Conservation (phyloP, 2,888 invertebrate genomes). For the Pycnomerus fuliginosus region DNA sequence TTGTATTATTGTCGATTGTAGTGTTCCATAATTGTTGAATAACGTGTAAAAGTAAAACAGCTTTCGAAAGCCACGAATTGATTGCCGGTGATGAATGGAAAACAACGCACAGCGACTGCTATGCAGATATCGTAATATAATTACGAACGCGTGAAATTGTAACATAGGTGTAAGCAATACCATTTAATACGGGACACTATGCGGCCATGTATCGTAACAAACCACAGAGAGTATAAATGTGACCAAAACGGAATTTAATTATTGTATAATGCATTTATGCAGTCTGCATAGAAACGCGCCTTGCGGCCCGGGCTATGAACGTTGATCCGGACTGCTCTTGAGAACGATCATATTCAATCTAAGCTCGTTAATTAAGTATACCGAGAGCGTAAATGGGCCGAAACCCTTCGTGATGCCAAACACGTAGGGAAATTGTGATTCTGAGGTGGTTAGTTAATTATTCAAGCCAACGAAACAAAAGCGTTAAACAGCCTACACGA, state of each 20-base stretch:
- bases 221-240: conserved; percentile 51
- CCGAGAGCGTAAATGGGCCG: conserved; percentile 38
- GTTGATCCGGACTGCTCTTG: conserved; percentile 26
- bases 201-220: conserved; percentile 41
- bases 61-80: too few relatives aligned
- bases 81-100: conserved; percentile 12
- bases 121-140: conserved; percentile 45
- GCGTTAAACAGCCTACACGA: conserved; percentile 38
- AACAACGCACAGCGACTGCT: conserved; percentile 22
- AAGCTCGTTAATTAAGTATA: conserved; percentile 40
- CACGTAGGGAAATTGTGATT: conserved; percentile 53
- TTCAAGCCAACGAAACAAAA: conserved; percentile 46
- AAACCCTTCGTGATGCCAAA: conserved; percentile 47
- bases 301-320: conserved; percentile 36
- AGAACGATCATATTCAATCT: conserved; percentile 35
- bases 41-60: too few relatives aligned
- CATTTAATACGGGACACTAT: conserved; percentile 46
- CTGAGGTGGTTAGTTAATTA: conserved; percentile 52
- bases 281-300: conserved; percentile 31
- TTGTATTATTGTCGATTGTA: too few relatives aligned
- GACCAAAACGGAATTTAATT: conserved; percentile 54
- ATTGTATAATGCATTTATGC: conserved; percentile 51
- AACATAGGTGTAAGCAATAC: conserved; percentile 49
- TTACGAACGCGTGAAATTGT: conserved; percentile 51
- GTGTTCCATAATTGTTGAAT: too few relatives aligned